Evolutionary conservation across 2,113 vertebrate genomes (phyloP), one percentile per base, ranked within the genome.

Genomic region (Oreochromis spilurus): DNA sequence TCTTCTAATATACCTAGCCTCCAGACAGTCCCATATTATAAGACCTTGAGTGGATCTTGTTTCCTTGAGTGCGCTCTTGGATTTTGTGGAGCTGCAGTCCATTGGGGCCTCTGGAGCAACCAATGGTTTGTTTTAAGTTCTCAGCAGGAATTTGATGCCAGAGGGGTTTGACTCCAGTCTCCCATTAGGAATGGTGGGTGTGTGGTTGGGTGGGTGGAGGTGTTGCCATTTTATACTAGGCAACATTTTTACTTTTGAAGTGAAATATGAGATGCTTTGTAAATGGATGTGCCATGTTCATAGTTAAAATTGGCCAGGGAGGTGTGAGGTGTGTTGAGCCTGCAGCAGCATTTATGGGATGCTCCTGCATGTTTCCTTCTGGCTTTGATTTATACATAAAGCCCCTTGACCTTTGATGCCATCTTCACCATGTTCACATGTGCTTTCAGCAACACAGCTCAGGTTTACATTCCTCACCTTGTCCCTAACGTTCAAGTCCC

Each of bases 391-490:
- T 17, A 52, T 67, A 72, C 7, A 7, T 9, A 19, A 72, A 34
- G 55, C 21, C 67, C 45, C 7, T 5, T 11, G 45, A 79, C 38
- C 10, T 83, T 53, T 84, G 53, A 84, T 77, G 78, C 79, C 79
- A 60, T 36, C 67, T 72, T 83, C 55, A 58, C 84, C 17, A 54
- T 60, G 65, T 85, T 88, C 84, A 86, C 88, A 58, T 87, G 62
- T 85, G 87, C 88, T 82, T 86, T 87, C 91, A 78, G 53, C 85
- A 80, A 16, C 81, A 19, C 85, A 58, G 88, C 82, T 67, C 36
- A 6, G 80, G 89, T 90, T 92, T 87, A 93, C 90, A 94, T 95
- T 95, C 93, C 91, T 89, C 93, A 92, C 90, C 91, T 52, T 58
- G 85, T 87, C 84, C 81, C 89, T 92, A 93, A 92, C 83, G 86